These are phyloP conservation scores for Habroteleia sp. DNA, from an alignment of 2,888 invertebrate species.

Conservation along the genomic window DNA sequence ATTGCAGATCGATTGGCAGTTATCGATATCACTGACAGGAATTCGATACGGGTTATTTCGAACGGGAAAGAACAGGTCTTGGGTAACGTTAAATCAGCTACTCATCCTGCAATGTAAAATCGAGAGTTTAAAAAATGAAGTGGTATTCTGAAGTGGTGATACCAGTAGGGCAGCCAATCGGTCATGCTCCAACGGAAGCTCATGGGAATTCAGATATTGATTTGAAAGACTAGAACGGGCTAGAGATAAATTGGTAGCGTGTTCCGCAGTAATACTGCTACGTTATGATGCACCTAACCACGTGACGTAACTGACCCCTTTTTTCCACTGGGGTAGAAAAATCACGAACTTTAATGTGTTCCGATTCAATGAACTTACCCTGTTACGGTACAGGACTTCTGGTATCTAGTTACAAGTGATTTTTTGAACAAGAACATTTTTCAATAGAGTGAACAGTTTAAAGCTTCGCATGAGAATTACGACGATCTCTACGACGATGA, in stretches of 20 bases:
- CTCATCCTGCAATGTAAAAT: conserved; percentile 35
- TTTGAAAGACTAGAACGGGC: conserved; percentile 58
- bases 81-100: conserved; percentile 23
- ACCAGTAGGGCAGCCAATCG: conserved; percentile 54
- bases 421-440: too few species aligned
- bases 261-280: conserved; percentile 57
- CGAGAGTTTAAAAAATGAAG: conserved; percentile 53
- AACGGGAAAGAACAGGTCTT: not conserved
- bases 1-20: conserved; percentile 12
- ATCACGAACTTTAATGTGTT: conserved; percentile 5
- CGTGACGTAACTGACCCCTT: conserved; percentile 52
- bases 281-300: conserved; percentile 61
- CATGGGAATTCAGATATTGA: conserved; percentile 66
- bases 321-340: conserved; percentile 28
- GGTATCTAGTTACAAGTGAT: conserved; percentile 1
- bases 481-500: too few species aligned
- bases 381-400: conserved; percentile 9
- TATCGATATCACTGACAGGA: not conserved
- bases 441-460: too few species aligned
- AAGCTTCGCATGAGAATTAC: too few species aligned
- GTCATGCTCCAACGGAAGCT: conserved; percentile 62
- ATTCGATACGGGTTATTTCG: conserved; percentile 6
- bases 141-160: conserved; percentile 46
- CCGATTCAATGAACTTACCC: not conserved
- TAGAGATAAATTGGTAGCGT: conserved; percentile 63